phyloP scores from a whole-genome alignment of 2,888 invertebrate species.

The Xanthostigma xanthostigma region DNA sequence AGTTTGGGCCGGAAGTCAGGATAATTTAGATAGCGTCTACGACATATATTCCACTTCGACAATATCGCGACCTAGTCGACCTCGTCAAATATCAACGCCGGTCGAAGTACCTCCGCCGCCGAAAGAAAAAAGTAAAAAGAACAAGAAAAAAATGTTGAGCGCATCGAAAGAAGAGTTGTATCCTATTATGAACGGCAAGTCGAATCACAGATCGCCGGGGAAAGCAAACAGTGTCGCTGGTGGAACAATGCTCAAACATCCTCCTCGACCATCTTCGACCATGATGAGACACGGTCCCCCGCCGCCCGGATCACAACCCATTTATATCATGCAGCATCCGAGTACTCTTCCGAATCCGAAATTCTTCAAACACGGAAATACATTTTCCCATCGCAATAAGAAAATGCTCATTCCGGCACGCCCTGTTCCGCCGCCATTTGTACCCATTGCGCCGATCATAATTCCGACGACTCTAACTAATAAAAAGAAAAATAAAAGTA shows the following conservation, averaged over 20 bases:
- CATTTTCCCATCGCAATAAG: slow-evolving; percentile 38
- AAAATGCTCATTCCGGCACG: slow-evolving; percentile 41
- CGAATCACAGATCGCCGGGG: slow-evolving; percentile 23
- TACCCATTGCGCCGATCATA: slow-evolving; percentile 28
- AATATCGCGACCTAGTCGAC: slow-evolving; percentile 50
- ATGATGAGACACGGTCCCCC: slow-evolving; percentile 29
- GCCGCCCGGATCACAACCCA: slow-evolving; percentile 32
- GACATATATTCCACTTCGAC: slow-evolving; percentile 46
- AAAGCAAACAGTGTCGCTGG: slow-evolving; percentile 17
- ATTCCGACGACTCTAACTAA: slow-evolving; percentile 41
- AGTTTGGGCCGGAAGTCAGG: slow-evolving; percentile 74
- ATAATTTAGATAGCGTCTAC: slow-evolving; percentile 56
- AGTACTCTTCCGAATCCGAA: slow-evolving; percentile 29
- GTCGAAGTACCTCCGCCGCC: slow-evolving; percentile 76
- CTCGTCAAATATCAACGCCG: slow-evolving; percentile 66
- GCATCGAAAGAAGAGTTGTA: slow-evolving; percentile 44
- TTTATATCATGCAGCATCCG: slow-evolving; percentile 12
- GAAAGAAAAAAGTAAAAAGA: slow-evolving; percentile 47
- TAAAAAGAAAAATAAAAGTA: slow-evolving; percentile 36
- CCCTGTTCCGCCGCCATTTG: slow-evolving; percentile 28
- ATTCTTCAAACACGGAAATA: slow-evolving; percentile 30
- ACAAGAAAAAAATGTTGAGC: slow-evolving; percentile 39
- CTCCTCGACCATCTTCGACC: slow-evolving; percentile 26
- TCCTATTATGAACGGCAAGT: slow-evolving; percentile 36
- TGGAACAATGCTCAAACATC: slow-evolving; percentile 32